A percentile compares a stretch with the other conserved stretches of the same genome.
Conservation (phyloP, 2,797 vertebrate species). For the Leptatherina wallacei region DNA sequence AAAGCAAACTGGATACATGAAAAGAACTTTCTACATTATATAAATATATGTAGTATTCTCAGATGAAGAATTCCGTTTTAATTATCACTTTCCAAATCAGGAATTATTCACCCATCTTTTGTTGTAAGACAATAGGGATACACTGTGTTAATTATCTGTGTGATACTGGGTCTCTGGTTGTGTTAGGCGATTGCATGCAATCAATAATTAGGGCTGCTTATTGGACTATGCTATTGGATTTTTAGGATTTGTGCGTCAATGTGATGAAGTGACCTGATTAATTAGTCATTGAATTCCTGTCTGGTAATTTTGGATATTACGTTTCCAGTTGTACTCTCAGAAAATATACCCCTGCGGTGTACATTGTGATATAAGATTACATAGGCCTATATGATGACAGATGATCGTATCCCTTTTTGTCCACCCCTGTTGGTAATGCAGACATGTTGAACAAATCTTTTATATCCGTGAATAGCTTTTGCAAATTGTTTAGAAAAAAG, state of each 20-base stretch:
- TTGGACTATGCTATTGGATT: constrained; percentile 56
- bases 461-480: constrained; percentile 39
- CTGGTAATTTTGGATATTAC: constrained; percentile 10
- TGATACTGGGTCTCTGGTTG: constrained; percentile 13
- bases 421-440: constrained; percentile 11
- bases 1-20: background rate
- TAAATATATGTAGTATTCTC: background rate
- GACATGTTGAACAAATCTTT: constrained; percentile 40
- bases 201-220: constrained; percentile 52
- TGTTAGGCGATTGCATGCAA: constrained; percentile 19
- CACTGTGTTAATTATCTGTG: constrained; percentile 24
- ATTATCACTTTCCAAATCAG: background rate
- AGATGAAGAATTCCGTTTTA: background rate
- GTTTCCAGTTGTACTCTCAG: constrained; percentile 19
- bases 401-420: constrained; percentile 10
- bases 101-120: background rate
- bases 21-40: background rate
- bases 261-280: constrained; percentile 50
- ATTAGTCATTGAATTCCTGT: constrained; percentile 28
- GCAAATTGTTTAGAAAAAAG: constrained; percentile 42
- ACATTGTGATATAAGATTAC: constrained; percentile 9
- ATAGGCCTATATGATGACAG: constrained; percentile 3
- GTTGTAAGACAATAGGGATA: constrained; percentile 1
- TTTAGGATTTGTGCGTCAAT: constrained; percentile 41
- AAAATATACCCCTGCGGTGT: background rate